Conservation (phyloP, 2,113 vertebrate genomes). For the Atherinomorus stipes region DNA sequence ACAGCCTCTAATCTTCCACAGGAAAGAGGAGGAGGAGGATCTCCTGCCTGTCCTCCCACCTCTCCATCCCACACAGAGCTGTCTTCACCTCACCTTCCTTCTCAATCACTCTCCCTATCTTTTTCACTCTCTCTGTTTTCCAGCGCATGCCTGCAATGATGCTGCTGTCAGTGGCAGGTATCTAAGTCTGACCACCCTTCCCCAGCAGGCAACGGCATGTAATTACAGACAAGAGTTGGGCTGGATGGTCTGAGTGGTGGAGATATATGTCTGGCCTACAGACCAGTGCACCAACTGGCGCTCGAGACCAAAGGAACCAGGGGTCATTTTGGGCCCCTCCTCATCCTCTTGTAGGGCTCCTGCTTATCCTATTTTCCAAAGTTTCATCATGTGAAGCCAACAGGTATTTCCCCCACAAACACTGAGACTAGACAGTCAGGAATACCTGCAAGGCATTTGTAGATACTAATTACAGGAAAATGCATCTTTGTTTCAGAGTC, state of each 20-base stretch:
- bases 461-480: constrained; percentile 60
- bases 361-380: constrained; percentile 48
- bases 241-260: constrained; percentile 47
- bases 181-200: constrained; percentile 24
- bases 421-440: constrained; percentile 22
- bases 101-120: constrained; percentile 55
- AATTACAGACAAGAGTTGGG: constrained; percentile 64
- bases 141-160: constrained; percentile 52
- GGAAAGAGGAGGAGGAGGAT: constrained; percentile 67
- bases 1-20: constrained; percentile 79
- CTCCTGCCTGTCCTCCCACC: constrained; percentile 34
- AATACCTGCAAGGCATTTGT: constrained; percentile 53
- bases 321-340: constrained; percentile 38
- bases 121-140: constrained; percentile 54
- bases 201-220: constrained; percentile 54
- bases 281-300: constrained; percentile 42
- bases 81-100: constrained; percentile 63
- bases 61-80: constrained; percentile 46
- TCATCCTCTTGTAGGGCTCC: constrained; percentile 18
- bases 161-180: constrained; percentile 55
- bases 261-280: constrained; percentile 55
- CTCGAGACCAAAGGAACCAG: constrained; percentile 29
- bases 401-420: constrained; percentile 26
- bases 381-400: constrained; percentile 35
- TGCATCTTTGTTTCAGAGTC: constrained; percentile 55